Conservation (phyloP, 2,113 vertebrate genomes). For the Odobenus rosmarus region DNA sequence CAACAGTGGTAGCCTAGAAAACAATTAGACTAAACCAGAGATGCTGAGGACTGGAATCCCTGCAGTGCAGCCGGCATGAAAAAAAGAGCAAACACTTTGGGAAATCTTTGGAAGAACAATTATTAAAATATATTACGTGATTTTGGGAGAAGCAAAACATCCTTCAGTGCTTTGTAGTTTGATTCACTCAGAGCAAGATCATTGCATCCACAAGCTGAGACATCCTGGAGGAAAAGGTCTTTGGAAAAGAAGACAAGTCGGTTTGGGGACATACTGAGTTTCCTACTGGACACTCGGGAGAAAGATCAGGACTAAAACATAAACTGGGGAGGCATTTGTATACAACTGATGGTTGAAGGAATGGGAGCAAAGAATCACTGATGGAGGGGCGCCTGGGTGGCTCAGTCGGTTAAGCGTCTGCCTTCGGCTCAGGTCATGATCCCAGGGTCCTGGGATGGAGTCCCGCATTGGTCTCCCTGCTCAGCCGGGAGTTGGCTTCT, state of each 20-base stretch:
- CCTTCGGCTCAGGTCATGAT: too few species aligned
- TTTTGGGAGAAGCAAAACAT: background rate
- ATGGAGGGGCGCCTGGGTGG: background rate
- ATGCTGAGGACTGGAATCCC: background rate
- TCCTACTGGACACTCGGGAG: background rate
- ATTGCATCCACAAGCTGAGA: background rate
- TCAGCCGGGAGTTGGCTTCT: too few species aligned
- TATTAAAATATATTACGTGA: background rate
- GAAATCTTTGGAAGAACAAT: background rate
- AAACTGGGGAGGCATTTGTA: background rate
- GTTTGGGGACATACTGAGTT: background rate
- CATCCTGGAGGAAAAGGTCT: background rate
- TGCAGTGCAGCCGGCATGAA: background rate
- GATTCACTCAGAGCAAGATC: background rate
- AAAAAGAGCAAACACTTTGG: background rate
- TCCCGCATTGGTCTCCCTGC: too few species aligned
- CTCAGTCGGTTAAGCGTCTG: too few species aligned
- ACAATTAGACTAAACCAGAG: background rate
- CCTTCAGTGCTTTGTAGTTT: background rate
- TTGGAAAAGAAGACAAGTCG: background rate
- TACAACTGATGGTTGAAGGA: background rate
- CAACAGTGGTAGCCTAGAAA: background rate
- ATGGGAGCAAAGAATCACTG: background rate
- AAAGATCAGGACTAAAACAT: background rate
- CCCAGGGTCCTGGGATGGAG: too few species aligned